These are phyloP conservation scores for Blastomussa wellsi DNA, from an alignment of 92 coral and sea anemone genomes.

Conservation along the genomic window DNA sequence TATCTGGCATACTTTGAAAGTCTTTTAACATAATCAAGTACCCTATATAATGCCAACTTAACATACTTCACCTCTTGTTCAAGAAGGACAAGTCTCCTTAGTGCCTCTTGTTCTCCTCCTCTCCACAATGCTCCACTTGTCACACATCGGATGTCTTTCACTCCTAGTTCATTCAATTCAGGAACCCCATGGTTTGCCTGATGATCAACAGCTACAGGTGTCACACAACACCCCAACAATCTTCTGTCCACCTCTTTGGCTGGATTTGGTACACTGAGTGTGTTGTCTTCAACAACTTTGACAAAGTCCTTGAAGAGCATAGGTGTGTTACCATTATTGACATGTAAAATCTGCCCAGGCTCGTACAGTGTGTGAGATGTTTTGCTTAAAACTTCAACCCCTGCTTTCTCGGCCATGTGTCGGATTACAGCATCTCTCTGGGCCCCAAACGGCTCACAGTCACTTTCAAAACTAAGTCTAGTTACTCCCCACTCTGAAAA, in stretches of 20 bases:
- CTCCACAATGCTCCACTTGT: conserved; percentile 57
- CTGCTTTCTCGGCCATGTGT: conserved; percentile 61
- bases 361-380: conserved; percentile 82
- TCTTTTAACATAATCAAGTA: not conserved
- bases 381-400: conserved; percentile 63
- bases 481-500: conserved; percentile 69
- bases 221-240: conserved; percentile 43
- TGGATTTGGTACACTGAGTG: conserved; percentile 38
- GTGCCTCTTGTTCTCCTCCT: conserved; percentile 75
- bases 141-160: conserved; percentile 39
- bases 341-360: conserved; percentile 53
- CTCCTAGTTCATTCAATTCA: conserved; percentile 60
- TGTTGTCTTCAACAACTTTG: conserved; percentile 49
- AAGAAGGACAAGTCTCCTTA: conserved; percentile 45
- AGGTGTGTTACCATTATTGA: conserved; percentile 58
- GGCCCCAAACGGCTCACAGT: conserved; percentile 74
- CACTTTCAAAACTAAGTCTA: conserved; percentile 73
- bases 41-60: not conserved
- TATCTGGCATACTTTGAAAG: not conserved
- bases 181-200: conserved; percentile 51
- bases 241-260: conserved; percentile 39
- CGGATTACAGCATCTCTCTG: conserved; percentile 74
- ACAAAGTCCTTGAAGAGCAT: conserved; percentile 65
- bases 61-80: conserved; percentile 37
- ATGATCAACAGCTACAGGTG: conserved; percentile 30